These are phyloP conservation scores for Sarcophaga carnaria DNA, from an alignment of 2,888 invertebrate genomes.

Conservation along the genomic window DNA sequence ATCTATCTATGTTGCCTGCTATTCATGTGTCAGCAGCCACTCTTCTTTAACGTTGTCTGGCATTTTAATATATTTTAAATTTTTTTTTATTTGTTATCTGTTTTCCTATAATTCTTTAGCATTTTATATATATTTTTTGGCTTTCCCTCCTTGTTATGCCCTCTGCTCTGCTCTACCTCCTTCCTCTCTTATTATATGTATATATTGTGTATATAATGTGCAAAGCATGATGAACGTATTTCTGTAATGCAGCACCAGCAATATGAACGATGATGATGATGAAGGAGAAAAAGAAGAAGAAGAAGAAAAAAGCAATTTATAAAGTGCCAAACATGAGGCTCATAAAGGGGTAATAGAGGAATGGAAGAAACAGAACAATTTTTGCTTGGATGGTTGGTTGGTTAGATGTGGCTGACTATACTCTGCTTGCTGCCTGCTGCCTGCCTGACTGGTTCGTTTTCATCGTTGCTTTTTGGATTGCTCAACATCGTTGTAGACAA, in stretches of 20 bases:
- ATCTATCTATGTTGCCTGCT: constrained; percentile 9
- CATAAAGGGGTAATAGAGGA: constrained; percentile 47
- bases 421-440: constrained; percentile 49
- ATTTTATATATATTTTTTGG: background rate
- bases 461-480: constrained; percentile 51
- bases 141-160: background rate
- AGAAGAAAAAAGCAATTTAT: constrained; percentile 66
- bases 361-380: constrained; percentile 41
- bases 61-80: constrained; percentile 40
- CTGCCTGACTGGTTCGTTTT: constrained; percentile 67
- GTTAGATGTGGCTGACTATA: constrained; percentile 65
- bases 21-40: constrained; percentile 36
- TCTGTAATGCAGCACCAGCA: constrained; percentile 43
- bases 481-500: constrained; percentile 52
- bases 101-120: constrained; percentile 38
- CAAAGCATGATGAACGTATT: constrained; percentile 20
- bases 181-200: constrained; percentile 15
- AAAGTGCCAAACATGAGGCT: constrained; percentile 63
- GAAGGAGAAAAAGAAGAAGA: background rate
- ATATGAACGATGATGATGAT: constrained; percentile 33
- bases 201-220: constrained; percentile 29
- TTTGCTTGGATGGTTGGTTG: constrained; percentile 70
- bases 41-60: constrained; percentile 58
- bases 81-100: constrained; percentile 28
- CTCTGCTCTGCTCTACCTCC: background rate